These are phyloP conservation scores for Pachydiplax longipennis DNA, from an alignment of 2,888 invertebrate genomes.

Conservation along the genomic window DNA sequence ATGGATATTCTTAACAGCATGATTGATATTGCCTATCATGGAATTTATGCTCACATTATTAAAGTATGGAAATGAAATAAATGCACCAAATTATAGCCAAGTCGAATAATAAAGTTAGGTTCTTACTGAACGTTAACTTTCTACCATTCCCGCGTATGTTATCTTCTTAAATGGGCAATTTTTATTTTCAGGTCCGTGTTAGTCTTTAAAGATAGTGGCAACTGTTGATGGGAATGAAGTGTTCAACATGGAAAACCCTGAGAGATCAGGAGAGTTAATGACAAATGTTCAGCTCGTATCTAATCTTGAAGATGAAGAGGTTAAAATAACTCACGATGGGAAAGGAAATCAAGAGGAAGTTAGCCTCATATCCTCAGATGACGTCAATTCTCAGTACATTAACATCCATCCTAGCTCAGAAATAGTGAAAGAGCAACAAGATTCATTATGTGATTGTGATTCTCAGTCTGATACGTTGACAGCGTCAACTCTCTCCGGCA, in stretches of 20 bases:
- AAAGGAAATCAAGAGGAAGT: slow-evolving; percentile 33
- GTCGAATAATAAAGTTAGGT: no score
- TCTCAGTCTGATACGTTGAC: slow-evolving; percentile 42
- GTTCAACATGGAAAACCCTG: slow-evolving; percentile 35
- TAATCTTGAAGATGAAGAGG: slow-evolving; percentile 16
- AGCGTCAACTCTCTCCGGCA: background rate
- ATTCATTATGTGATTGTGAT: background rate
- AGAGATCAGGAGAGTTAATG: slow-evolving; percentile 45
- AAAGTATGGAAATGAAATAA: no score
- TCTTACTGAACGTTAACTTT: background rate
- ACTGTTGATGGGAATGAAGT: slow-evolving; percentile 27
- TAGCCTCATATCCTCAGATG: slow-evolving; percentile 17
- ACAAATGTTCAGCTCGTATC: slow-evolving; percentile 29
- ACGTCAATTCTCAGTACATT: slow-evolving; percentile 32
- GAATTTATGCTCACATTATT: no score
- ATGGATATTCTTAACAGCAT: background rate
- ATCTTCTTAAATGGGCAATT: background rate
- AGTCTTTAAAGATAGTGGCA: background rate
- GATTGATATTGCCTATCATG: no score
- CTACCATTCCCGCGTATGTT: background rate
- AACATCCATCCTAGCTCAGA: background rate
- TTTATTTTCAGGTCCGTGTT: background rate
- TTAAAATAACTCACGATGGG: slow-evolving; percentile 15
- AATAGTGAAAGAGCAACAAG: background rate
- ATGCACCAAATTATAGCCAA: no score